Conservation (phyloP, 2,113 vertebrate genomes). For the Melierax canorus region DNA sequence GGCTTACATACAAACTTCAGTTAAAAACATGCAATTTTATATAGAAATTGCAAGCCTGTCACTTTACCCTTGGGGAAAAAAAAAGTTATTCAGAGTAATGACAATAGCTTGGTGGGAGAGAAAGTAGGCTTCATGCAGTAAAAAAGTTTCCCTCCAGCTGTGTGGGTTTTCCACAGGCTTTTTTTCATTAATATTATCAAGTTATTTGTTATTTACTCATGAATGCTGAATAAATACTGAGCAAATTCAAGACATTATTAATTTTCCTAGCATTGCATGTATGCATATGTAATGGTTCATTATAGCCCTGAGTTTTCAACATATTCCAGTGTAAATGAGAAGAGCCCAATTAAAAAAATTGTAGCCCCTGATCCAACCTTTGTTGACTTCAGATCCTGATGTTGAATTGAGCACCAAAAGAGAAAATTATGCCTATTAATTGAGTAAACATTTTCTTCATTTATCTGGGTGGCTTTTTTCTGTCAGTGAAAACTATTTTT, state of each 20-base stretch:
- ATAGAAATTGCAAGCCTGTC: not conserved
- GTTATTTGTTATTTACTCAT: conserved; percentile 47
- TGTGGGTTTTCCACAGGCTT: not conserved
- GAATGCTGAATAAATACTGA: conserved; percentile 18
- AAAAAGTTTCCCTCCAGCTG: conserved; percentile 24
- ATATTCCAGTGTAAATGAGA: not conserved
- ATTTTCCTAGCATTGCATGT: not conserved
- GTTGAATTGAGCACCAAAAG: conserved; percentile 22
- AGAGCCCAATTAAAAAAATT: conserved; percentile 36
- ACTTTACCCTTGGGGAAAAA: not conserved
- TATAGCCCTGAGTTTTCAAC: conserved; percentile 8
- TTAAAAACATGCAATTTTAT: not conserved
- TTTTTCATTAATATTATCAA: conserved; percentile 17
- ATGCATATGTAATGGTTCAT: not conserved
- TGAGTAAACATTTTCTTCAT: conserved; percentile 53
- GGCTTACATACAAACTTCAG: not conserved
- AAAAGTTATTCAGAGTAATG: not conserved
- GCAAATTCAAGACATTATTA: not conserved
- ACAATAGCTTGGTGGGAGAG: conserved; percentile 34
- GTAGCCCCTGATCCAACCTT: conserved; percentile 1
- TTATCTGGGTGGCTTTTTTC: conserved; percentile 20
- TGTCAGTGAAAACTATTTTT: conserved; percentile 22
- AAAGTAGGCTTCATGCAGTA: not conserved
- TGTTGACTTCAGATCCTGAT: conserved; percentile 34
- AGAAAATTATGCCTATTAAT: conserved; percentile 43